Conservation (phyloP, 2,888 invertebrate species). For the Coelinius sp. region DNA sequence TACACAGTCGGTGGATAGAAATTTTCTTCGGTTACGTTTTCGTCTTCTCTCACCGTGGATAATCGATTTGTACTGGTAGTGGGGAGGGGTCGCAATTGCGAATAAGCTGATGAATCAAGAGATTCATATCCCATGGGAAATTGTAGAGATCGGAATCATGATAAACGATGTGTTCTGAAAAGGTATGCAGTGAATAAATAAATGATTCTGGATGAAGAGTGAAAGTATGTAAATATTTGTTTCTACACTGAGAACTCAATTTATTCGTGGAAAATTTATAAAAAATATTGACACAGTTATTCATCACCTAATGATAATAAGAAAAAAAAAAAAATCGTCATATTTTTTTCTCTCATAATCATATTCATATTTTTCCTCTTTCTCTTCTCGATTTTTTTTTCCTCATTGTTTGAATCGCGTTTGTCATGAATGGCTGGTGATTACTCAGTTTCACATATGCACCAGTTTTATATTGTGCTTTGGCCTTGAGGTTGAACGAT, state of each 20-base stretch:
- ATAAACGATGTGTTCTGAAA: conserved; percentile 22
- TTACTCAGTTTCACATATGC: not conserved
- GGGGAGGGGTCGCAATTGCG: conserved; percentile 23
- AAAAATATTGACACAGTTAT: not conserved
- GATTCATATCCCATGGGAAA: conserved; percentile 28
- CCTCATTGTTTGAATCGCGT: not conserved
- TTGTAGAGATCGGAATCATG: conserved; percentile 29
- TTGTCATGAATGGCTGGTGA: conserved; percentile 8
- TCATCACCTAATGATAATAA: not conserved
- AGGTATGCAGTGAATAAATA: not conserved
- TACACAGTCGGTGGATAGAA: not conserved
- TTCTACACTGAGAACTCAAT: not conserved
- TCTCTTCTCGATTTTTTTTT: not conserved
- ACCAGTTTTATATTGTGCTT: not conserved
- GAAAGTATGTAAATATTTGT: not conserved
- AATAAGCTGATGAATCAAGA: conserved; percentile 22
- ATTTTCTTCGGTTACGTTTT: conserved; percentile 25
- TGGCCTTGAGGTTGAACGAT: not conserved
- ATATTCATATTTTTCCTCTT: not conserved
- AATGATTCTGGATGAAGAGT: not conserved
- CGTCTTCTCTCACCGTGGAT: conserved; percentile 23
- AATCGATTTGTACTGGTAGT: conserved; percentile 16
- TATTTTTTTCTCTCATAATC: conserved; percentile 12
- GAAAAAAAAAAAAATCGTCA: not conserved
- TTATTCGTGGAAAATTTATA: not conserved